A percentile compares a stretch with the other conserved stretches of the same genome.
Evolutionary conservation across 2,888 invertebrate genomes (phyloP).

Genomic region (Limulus polyphemus): DNA sequence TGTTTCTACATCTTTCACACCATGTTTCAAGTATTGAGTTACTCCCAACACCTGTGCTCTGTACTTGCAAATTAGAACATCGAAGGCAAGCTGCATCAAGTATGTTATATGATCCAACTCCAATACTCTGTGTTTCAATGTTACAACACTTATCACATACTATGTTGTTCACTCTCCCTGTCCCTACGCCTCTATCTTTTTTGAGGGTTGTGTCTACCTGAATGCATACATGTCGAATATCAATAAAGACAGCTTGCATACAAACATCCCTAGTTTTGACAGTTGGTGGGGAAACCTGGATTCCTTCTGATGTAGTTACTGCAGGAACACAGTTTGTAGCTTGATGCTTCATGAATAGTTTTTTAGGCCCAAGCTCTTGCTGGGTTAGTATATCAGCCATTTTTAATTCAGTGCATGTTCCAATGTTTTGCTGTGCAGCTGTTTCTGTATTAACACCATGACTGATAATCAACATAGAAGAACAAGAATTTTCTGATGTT

Average conservation of each 20-base stretch:
- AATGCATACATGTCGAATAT: no score
- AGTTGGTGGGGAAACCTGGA: no score
- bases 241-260: no score
- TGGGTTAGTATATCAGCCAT: neutral
- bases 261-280: no score
- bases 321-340: no score
- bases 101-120: neutral
- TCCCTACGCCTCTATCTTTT: neutral
- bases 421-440: neutral
- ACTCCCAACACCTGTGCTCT: neutral
- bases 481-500: no score
- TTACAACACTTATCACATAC: slow-evolving; percentile 10
- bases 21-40: no score
- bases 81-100: no score
- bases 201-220: no score
- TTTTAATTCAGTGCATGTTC: neutral
- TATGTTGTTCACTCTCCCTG: neutral
- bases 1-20: no score
- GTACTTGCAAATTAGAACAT: neutral
- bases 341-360: neutral
- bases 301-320: no score
- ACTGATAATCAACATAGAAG: neutral
- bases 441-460: neutral
- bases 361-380: neutral
- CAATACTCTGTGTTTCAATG: slow-evolving; percentile 4